Conservation (phyloP, 2,888 invertebrate genomes). For the Monopis laevigella region DNA sequence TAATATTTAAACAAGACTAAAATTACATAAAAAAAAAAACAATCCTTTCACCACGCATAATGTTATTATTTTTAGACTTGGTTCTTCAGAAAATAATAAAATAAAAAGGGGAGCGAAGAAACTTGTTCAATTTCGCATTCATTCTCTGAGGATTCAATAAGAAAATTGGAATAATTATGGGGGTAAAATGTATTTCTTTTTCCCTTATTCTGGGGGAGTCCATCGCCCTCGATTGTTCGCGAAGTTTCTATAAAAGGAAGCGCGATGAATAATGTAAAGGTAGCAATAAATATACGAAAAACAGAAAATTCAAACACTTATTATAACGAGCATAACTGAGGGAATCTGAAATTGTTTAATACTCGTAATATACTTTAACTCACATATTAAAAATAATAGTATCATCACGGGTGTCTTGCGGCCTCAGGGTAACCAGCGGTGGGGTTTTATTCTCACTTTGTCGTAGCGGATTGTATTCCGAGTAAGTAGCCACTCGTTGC, state of each 20-base stretch:
- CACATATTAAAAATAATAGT: too few species aligned
- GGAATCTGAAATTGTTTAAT: too few species aligned
- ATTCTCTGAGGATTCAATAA: conserved; percentile 9
- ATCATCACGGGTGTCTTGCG: too few species aligned
- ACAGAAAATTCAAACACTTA: too few species aligned
- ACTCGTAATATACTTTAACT: too few species aligned
- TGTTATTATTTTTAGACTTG: neutral
- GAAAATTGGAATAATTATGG: conserved; percentile 12
- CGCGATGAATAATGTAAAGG: conserved; percentile 9
- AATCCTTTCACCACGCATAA: neutral
- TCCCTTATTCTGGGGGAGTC: conserved; percentile 1
- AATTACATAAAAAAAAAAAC: neutral
- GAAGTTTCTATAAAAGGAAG: conserved; percentile 3
- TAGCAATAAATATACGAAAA: neutral
- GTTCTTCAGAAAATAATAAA: conserved; percentile 4
- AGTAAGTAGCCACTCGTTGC: too few species aligned
- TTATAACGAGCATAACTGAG: too few species aligned
- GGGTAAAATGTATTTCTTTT: neutral
- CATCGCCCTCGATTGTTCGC: conserved; percentile 9
- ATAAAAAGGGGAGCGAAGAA: conserved; percentile 1
- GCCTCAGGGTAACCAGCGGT: too few species aligned
- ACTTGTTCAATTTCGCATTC: conserved; percentile 11
- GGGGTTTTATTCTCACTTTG: too few species aligned
- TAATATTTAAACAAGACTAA: too few species aligned
- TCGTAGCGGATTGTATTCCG: too few species aligned